Evolutionary conservation across 2,797 vertebrate species (phyloP), one percentile per base, ranked within the genome.

Genomic region (Coreius guichenoti): DNA sequence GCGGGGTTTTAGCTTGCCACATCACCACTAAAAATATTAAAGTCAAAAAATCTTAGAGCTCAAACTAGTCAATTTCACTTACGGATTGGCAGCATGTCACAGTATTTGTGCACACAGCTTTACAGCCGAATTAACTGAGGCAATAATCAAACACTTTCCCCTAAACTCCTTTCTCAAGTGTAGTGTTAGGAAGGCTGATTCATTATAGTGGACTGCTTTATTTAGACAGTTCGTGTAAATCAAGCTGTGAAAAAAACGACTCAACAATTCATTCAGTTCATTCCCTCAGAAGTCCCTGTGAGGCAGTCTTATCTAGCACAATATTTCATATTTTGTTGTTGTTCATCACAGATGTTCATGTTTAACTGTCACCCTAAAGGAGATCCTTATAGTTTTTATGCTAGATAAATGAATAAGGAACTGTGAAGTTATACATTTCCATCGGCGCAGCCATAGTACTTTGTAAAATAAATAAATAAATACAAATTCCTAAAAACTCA

Each of bases 61-160:
- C 49, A 8, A 51, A 75, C 47, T 33, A 4, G 29, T 54, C 11
- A 74, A 51, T 29, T 51, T 75, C 2, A 31, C 72, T 51, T 12
- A 31, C 47, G 13, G 73, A 75, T 33, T 54, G 49, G 29, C 29
- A 75, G 29, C 29, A 75, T 31, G 17, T 74, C 17, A 29, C 45
- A 75, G 29, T 75, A 8, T 75, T 54, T 75, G 73, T 51, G 49
- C 73, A 75, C 73, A 54, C 29, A 68, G 67, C 65, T 68, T 51
- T 51, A 45, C 69, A 74, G 72, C 26, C 17, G 1, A 74, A 19
- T 49, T 16, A 63, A 65, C 26, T 7, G 61, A 16, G 16, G 70
- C 70, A 26, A 49, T 73, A 73, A 73, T 73, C 43, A 49, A 47
- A 17, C 8, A 2, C 70, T 73, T 73, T 47, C 14, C 17, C n/a